phyloP scores from a whole-genome alignment of 1,140 invertebrate species.

The Leptinotarsa texana region DNA sequence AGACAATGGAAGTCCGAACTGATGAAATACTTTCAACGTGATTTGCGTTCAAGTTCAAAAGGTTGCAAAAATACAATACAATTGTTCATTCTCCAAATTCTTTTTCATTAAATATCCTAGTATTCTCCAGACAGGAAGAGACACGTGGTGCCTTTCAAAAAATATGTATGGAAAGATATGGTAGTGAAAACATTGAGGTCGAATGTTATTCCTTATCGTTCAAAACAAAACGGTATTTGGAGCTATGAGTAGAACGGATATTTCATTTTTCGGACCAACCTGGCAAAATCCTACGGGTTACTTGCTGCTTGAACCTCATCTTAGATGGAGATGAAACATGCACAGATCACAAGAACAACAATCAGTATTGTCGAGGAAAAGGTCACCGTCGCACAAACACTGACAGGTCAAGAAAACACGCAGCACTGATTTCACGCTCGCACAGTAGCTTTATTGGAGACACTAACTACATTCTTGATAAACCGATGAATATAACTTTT shows the following conservation, averaged over 20 bases:
- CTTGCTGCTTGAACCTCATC: slow-evolving; percentile 44
- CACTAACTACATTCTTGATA: slow-evolving; percentile 24
- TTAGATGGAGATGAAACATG: neutral
- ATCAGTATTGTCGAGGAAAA: neutral
- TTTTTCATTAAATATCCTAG: too few species aligned
- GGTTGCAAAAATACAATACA: too few species aligned
- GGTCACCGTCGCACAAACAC: neutral
- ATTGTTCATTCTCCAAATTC: too few species aligned
- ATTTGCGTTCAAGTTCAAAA: too few species aligned
- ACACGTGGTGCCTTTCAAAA: neutral
- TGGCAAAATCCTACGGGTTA: slow-evolving; percentile 40
- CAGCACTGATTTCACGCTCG: slow-evolving; percentile 22
- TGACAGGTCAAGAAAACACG: slow-evolving; percentile 36
- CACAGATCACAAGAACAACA: slow-evolving; percentile 25
- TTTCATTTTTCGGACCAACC: slow-evolving; percentile 15
- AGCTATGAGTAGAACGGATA: neutral
- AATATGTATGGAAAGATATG: neutral
- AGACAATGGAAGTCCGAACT: too few species aligned
- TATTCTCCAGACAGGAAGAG: neutral
- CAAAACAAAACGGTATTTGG: neutral
- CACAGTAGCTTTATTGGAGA: slow-evolving; percentile 31
- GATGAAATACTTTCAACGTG: too few species aligned
- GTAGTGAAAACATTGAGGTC: slow-evolving; percentile 3
- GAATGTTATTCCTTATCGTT: slow-evolving; percentile 4
- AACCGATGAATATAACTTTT: slow-evolving; percentile 29